Evolutionary conservation across 2,113 vertebrate species (phyloP), one percentile per base, ranked within the genome.

Genomic region (Leucopsar rothschildi): DNA sequence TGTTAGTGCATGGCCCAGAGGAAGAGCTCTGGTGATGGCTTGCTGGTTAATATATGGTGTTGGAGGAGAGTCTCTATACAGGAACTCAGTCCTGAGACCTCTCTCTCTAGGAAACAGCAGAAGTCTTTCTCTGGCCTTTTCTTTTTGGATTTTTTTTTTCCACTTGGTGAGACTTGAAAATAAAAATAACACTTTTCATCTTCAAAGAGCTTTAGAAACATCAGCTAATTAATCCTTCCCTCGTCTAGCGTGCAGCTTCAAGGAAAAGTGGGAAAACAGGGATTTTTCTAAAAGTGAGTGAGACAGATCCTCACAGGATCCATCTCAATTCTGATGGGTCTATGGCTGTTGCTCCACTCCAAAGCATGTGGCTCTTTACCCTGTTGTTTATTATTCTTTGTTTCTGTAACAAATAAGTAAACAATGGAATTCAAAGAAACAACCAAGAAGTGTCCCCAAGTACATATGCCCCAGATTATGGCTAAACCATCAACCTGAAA

Each of bases 101-200:
- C 18, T 4, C 7, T 50, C 75, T 55, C 31, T 39, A 60, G 76
- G 80, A 77, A 88, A 59, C 24, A 69, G 71, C 63, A 66, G 10
- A 66, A 86, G 29, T 65, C 72, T 81, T 94, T 69, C 59, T 83
- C 35, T 68, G 60, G 29, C 76, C 52, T 81, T 88, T 75, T 70
- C 8, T 68, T 75, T 88, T 75, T 10, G 28, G 18, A 37, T 31
- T 35, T 57, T 53, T 82, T 82, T 78, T 81, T 78, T 12, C 16
- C 6, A 24, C 88, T 93, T 86, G 33, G 69, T 75, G 76, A 71
- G 49, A 76, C 69, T 93, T 95, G 85, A 94, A 96, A 95, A 91
- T 75, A 77, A 95, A 95, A 94, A 95, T 95, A 95, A 95, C 86
- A 56, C 69, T 94, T 94, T 86, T 89, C 72, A 89, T 97, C 94